A percentile compares a stretch with the other conserved stretches of the same genome.
phyloP scores from a whole-genome alignment of 2,888 invertebrate genomes.

The Vesta saturnalis region DNA sequence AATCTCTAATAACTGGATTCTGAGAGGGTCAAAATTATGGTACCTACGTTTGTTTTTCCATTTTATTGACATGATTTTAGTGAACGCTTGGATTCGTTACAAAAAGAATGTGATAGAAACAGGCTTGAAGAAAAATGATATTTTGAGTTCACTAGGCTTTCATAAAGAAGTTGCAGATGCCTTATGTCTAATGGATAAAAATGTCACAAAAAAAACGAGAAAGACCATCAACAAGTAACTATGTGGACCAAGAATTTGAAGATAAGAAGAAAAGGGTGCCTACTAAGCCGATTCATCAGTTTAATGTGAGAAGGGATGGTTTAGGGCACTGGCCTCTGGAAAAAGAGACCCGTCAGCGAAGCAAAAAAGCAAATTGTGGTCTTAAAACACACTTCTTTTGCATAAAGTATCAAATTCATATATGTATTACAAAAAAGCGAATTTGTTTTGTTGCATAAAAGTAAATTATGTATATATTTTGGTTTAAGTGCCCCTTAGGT shows the following conservation, averaged over 20 bases:
- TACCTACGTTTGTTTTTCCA: too few relatives aligned
- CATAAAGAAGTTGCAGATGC: too few relatives aligned
- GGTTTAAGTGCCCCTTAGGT: too few relatives aligned
- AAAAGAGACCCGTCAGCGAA: not conserved
- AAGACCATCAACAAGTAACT: not conserved
- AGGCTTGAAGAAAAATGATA: constrained; percentile 9
- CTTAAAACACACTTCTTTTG: too few relatives aligned
- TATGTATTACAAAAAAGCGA: too few relatives aligned
- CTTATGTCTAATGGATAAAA: not conserved
- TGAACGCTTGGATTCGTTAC: constrained; percentile 18
- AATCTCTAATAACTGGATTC: too few relatives aligned
- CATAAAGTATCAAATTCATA: too few relatives aligned
- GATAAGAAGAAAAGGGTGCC: not conserved
- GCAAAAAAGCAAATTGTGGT: too few relatives aligned
- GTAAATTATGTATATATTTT: too few relatives aligned
- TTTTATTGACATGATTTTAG: too few relatives aligned
- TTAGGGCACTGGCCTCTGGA: not conserved
- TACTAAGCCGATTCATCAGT: constrained; percentile 2
- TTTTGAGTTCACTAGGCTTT: constrained; percentile 9
- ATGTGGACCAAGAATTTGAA: not conserved
- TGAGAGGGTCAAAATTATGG: too few relatives aligned
- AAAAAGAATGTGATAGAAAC: constrained; percentile 5
- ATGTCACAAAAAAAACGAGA: not conserved
- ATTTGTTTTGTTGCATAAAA: too few relatives aligned
- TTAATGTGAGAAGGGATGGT: not conserved